These are phyloP conservation scores for Orycteropus afer DNA, from an alignment of 2,113 vertebrate genomes.

Conservation along the genomic window DNA sequence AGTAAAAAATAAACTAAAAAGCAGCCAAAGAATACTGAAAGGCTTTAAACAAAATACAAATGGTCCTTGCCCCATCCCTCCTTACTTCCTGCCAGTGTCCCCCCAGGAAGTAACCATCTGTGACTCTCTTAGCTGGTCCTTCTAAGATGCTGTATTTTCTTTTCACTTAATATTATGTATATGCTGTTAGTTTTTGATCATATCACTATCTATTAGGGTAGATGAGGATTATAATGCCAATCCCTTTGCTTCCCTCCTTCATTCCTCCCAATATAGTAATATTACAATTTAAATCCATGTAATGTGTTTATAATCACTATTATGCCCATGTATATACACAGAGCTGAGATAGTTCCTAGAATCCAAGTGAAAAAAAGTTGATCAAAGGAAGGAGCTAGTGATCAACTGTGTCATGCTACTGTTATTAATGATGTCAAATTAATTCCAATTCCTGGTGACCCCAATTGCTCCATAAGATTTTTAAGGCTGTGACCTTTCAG, in stretches of 20 bases:
- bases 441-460: not conserved
- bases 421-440: not conserved
- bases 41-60: not conserved
- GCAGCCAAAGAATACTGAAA: not conserved
- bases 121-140: not conserved
- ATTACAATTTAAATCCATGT: not conserved
- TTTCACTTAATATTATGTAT: not conserved
- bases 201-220: not conserved
- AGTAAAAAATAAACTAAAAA: not conserved
- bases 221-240: not conserved
- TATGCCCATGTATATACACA: not conserved
- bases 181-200: not conserved
- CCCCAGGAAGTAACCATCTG: not conserved
- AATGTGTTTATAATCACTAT: not conserved
- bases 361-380: not conserved
- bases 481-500: not conserved
- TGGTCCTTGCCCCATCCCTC: not conserved
- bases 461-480: not conserved
- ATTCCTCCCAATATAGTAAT: not conserved
- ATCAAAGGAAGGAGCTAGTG: not conserved
- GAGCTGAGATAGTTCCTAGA: not conserved
- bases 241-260: not conserved
- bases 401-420: not conserved
- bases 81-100: not conserved
- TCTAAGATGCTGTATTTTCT: not conserved